A percentile compares a stretch with the other conserved stretches of the same genome.
phyloP scores from a whole-genome alignment of 2,797 vertebrate species.

The Acipenser ruthenus region DNA sequence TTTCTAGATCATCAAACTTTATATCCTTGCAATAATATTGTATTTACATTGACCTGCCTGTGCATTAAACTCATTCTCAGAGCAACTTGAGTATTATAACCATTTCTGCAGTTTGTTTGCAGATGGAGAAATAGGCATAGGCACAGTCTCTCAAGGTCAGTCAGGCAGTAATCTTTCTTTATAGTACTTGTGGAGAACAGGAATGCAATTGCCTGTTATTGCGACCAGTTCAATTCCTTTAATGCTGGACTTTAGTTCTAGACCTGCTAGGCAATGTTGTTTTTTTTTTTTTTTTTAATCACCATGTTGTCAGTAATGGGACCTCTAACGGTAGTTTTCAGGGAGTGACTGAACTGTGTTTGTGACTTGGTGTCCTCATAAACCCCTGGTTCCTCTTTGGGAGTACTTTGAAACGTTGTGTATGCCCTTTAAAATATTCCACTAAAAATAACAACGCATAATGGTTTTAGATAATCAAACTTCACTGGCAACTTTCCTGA shows the following conservation, averaged over 20 bases:
- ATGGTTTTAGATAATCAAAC: too few relatives aligned
- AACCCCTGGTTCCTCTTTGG: too few relatives aligned
- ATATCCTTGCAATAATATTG: conserved; percentile 38
- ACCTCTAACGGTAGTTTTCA: too few relatives aligned
- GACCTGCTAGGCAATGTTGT: too few relatives aligned
- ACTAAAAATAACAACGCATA: too few relatives aligned
- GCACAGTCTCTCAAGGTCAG: neutral
- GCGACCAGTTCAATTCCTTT: conserved; percentile 2
- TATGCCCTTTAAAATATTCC: too few relatives aligned
- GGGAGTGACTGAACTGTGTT: too few relatives aligned
- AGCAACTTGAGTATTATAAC: conserved; percentile 1
- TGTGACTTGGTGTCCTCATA: too few relatives aligned
- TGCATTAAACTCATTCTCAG: conserved; percentile 15
- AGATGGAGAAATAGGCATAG: neutral
- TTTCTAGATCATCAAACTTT: conserved; percentile 47
- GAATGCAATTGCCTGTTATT: neutral
- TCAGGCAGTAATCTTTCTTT: neutral
- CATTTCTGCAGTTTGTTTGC: neutral
- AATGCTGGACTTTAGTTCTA: neutral
- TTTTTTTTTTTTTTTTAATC: too few relatives aligned
- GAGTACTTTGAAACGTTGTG: too few relatives aligned
- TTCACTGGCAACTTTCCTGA: neutral
- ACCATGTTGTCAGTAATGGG: too few relatives aligned
- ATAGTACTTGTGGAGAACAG: neutral
- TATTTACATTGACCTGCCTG: conserved; percentile 27